Evolutionary conservation across 2,113 vertebrate species (phyloP).

Genomic region (Vidua chalybeata): DNA sequence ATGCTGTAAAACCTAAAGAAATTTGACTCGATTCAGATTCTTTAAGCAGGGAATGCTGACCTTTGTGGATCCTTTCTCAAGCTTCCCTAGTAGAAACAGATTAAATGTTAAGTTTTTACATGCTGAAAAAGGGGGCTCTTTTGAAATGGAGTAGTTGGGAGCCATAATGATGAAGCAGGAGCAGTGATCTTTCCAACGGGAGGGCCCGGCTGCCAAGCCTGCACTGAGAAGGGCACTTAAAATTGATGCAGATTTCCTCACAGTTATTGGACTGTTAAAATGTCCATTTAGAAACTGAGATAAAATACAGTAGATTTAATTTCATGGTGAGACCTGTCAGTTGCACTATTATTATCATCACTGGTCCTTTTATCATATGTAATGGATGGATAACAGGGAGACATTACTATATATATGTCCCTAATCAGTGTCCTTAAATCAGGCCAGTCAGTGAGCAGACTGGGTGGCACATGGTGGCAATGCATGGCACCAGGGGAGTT

Average conservation of each 20-base stretch:
- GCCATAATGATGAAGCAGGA: constrained; percentile 35
- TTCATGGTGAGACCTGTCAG: constrained; percentile 36
- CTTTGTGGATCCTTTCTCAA: constrained; percentile 24
- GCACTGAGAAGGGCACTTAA: background rate
- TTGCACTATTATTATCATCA: constrained; percentile 4
- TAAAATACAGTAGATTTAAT: constrained; percentile 44
- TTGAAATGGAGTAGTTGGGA: constrained; percentile 53
- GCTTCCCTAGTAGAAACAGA: constrained; percentile 38
- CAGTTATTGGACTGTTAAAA: constrained; percentile 18
- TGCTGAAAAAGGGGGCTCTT: constrained; percentile 21
- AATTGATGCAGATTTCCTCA: constrained; percentile 50
- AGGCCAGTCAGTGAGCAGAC: background rate
- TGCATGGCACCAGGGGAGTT: background rate
- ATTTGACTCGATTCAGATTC: constrained; percentile 18
- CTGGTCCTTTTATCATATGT: constrained; percentile 41
- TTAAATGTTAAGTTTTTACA: constrained; percentile 59
- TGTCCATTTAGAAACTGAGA: constrained; percentile 53
- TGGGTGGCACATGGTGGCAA: background rate
- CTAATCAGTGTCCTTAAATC: constrained; percentile 35
- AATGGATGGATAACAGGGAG: constrained; percentile 46
- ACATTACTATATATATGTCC: background rate
- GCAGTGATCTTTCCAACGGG: constrained; percentile 48
- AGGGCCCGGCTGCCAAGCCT: constrained; percentile 6
- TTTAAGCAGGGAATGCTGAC: constrained; percentile 37
- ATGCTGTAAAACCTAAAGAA: constrained; percentile 51